These are phyloP conservation scores for Rhynchomys soricoides DNA, from an alignment of 2,113 vertebrate genomes.

Conservation along the genomic window DNA sequence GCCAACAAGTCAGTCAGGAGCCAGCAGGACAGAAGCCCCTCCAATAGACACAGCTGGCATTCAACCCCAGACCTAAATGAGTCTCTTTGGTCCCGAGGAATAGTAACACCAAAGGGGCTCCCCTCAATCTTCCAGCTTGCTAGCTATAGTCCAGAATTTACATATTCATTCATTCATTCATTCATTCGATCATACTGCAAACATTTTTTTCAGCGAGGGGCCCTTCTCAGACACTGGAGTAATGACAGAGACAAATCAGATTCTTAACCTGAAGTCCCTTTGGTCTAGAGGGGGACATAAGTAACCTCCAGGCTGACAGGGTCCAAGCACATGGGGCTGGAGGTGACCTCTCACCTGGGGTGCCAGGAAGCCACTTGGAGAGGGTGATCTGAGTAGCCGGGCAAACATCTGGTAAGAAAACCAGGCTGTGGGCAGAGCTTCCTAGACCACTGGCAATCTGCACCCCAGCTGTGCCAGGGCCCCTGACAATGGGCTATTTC, in stretches of 20 bases:
- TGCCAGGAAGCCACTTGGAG: neutral
- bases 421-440: neutral
- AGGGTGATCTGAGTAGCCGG: neutral
- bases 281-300: neutral
- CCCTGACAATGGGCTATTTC: constrained; percentile 42
- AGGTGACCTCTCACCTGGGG: neutral
- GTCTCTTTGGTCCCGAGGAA: neutral
- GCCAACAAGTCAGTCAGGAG: neutral
- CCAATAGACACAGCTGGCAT: neutral
- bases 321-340: neutral
- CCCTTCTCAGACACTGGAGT: neutral
- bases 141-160: neutral
- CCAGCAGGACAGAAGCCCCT: neutral
- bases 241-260: constrained; percentile 23
- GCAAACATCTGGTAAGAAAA: neutral
- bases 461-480: neutral
- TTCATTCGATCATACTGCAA: neutral
- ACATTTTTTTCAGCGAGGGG: neutral
- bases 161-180: neutral
- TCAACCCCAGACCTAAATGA: neutral
- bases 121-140: neutral
- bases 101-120: neutral
- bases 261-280: neutral
- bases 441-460: neutral
- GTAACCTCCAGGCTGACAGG: neutral